Base-by-base conservation (phyloP, 2,113 vertebrate genomes). In the Neodon shergylaensis region DNA sequence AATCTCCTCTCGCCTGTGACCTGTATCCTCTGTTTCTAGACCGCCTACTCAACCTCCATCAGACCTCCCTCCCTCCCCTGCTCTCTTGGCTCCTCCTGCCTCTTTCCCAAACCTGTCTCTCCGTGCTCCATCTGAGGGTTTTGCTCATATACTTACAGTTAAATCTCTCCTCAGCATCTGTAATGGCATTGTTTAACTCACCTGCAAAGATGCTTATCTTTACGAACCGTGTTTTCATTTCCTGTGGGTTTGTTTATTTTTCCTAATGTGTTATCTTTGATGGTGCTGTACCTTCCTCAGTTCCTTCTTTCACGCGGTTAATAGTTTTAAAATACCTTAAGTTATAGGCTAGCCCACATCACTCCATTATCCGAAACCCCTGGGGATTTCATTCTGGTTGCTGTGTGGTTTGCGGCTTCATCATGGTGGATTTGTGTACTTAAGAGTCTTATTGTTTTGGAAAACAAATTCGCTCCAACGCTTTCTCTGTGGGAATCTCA, bases 391-490 rank as follows among this genome's bases (percentile, higher is more conserved):
- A 84, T 79, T 33, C 61, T 66, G 17, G 76, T 54, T 82, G 26
- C 24, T 66, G 39, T 87, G 8, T 58, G 33, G 49, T 16, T 33
- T 93, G 42, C 8, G 76, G 47, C 44, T 94, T 92, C 39, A 65
- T 68, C 4, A 47, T 3, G 21, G 61, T 42, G 54, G 16, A 87
- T 63, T 63, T 88, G 14, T 61, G 63, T n/a, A 58, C 47, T 39
- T 85, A 44, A 54, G 7, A 85, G 36, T 81, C 93, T 93, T 79
- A 58, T 49, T n/a, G 74, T 92, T 92, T 96, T 21, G 26, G 70
- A 96, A 92, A 42, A 74, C 88, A 70, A 90, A 92, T 22, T 81
- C 24, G 84, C 58, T 90, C 54, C 22, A 77, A 4, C 22, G 33
- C 33, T 79, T 92, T 76, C 74, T 92, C 70, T 92, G 1, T 85